These are phyloP conservation scores for Tapirus indicus DNA, from an alignment of 2,797 vertebrate species.

Conservation along the genomic window DNA sequence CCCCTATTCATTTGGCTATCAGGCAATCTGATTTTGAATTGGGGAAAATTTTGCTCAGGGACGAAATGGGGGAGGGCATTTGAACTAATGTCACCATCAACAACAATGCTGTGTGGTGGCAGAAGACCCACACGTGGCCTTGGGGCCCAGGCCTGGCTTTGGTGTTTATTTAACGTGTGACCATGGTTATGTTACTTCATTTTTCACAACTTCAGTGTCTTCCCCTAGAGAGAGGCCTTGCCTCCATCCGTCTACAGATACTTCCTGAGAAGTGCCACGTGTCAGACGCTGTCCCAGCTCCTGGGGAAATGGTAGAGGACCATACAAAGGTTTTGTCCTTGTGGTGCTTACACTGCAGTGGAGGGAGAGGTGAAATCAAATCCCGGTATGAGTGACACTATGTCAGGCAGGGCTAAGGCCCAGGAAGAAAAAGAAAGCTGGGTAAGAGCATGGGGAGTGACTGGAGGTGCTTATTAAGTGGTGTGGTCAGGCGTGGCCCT, in stretches of 20 bases:
- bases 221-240: not conserved
- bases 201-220: not conserved
- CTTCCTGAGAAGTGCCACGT: not conserved
- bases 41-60: not conserved
- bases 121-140: not conserved
- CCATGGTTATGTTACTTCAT: not conserved
- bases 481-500: not conserved
- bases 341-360: not conserved
- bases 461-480: not conserved
- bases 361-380: not conserved
- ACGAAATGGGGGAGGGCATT: not conserved
- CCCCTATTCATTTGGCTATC: not conserved
- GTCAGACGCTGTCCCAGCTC: not conserved
- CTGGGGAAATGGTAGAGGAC: not conserved
- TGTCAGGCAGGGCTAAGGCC: not conserved
- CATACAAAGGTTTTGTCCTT: not conserved
- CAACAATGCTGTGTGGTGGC: too few relatives aligned
- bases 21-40: not conserved
- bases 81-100: not conserved
- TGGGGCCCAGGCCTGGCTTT: not conserved
- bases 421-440: not conserved
- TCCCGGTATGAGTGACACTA: not conserved
- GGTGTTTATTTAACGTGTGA: too few relatives aligned
- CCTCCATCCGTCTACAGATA: not conserved
- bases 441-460: not conserved